Evolutionary conservation across 2,797 vertebrate genomes (phyloP).

Genomic region (Sebastes flavidus): DNA sequence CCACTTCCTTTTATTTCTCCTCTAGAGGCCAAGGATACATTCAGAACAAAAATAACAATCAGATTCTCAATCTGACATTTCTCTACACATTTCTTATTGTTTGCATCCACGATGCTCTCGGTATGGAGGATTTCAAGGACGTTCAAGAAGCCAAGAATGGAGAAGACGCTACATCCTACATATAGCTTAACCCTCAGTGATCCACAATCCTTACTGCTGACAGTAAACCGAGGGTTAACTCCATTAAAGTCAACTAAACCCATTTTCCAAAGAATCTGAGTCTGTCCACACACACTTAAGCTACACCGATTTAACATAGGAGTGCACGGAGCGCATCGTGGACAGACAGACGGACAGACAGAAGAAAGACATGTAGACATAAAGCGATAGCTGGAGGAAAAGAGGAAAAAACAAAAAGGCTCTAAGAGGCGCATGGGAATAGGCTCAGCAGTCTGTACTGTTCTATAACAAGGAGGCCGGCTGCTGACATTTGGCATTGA

Average conservation of each 20-base stretch:
- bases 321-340: neutral
- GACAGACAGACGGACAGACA: neutral
- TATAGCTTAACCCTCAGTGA: neutral
- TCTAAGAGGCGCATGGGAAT: slow-evolving; percentile 8
- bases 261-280: neutral
- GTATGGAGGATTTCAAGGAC: neutral
- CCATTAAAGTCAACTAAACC: slow-evolving; percentile 17
- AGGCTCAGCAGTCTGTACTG: neutral
- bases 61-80: neutral
- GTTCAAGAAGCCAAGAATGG: neutral
- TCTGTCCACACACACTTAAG: neutral
- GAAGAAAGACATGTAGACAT: neutral
- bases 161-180: neutral
- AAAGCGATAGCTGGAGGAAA: slow-evolving; percentile 23
- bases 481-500: slow-evolving; percentile 71
- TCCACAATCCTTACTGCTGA: neutral
- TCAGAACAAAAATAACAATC: neutral
- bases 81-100: no score
- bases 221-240: slow-evolving; percentile 7
- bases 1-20: neutral
- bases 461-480: slow-evolving; percentile 38
- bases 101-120: neutral
- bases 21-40: neutral
- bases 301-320: neutral
- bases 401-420: slow-evolving; percentile 4